Evolutionary conservation across 2,797 vertebrate species (phyloP), one percentile per base, ranked within the genome.

Genomic region (Lutjanus campechanus): DNA sequence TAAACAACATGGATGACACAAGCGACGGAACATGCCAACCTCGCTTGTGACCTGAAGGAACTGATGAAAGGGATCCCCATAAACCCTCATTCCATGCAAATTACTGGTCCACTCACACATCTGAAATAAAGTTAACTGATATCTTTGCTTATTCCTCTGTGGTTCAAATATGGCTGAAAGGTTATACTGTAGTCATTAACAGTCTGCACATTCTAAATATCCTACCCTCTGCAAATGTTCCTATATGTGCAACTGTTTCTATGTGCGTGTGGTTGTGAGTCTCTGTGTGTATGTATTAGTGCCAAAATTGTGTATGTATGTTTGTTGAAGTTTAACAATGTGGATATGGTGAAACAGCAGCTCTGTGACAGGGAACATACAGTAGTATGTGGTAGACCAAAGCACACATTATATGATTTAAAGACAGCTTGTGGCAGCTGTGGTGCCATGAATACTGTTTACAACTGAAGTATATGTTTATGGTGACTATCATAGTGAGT

Each of bases 1-100:
- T 83, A 89, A 92, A 92, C 83, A 91, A 85, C 51, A 43, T 3
- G 3, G 12, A 63, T 64, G 66, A 87, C 69, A 81, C 64, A 82
- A 55, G n/a, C 53, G 44, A 15, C 65, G 49, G 43, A 83, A 82
- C 67, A 81, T 64, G 81, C 58, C 72, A 67, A 71, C 69, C n/a
- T 55, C 12, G 10, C 55, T 83, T 76, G 58, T 79, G 75, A 89
- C 55, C 76, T 76, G 43, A 79, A 60, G 25, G 44, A 70, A 82
- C 7, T 56, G 56, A 87, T 78, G 19, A 74, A 78, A 73, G 13
- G 25, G 51, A 56, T 73, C n/a, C 22, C 22, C 5, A 73, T 64
- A 58, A 85, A 71, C 11, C 17, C 3, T 70, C n/a, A 63, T 71
- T 77, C 56, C 65, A 73, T 54, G 15, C 29, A 63, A 46, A 69